A percentile compares a stretch with the other conserved stretches of the same genome.
Evolutionary conservation across 2,888 invertebrate genomes (phyloP).

Genomic region (Agriopis marginaria): DNA sequence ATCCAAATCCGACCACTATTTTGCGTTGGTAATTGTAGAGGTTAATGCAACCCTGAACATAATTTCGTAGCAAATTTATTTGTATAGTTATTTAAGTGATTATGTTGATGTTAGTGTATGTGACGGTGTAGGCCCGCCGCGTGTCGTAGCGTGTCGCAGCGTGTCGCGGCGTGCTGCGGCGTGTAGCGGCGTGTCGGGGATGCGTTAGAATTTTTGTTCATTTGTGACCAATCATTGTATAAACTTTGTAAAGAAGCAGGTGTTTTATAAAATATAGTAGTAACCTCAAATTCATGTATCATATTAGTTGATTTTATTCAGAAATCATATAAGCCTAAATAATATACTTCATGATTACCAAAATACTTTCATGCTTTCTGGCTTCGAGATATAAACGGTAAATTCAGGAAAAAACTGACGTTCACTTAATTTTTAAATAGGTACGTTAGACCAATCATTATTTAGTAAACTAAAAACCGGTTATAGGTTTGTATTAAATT

Average conservation of each 20-base stretch:
- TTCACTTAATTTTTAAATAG: constrained; percentile 49
- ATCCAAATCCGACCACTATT: neutral
- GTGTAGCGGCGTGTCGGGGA: neutral
- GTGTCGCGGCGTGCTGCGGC: neutral
- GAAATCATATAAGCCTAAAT: constrained; percentile 64
- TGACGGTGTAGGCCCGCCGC: constrained; percentile 19
- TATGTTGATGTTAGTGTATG: constrained; percentile 27
- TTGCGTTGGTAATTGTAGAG: neutral
- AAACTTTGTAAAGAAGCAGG: constrained; percentile 69
- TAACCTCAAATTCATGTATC: constrained; percentile 65
- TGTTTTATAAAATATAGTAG: constrained; percentile 64
- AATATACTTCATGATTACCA: constrained; percentile 48
- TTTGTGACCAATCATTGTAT: constrained; percentile 69
- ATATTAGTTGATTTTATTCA: constrained; percentile 63
- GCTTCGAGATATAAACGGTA: constrained; percentile 43
- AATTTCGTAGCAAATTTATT: constrained; percentile 68
- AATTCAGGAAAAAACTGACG: constrained; percentile 48
- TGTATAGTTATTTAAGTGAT: constrained; percentile 57
- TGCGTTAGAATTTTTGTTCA: constrained; percentile 46
- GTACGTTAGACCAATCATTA: constrained; percentile 61
- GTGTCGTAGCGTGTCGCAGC: neutral
- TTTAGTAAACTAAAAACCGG: constrained; percentile 66
- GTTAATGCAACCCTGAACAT: constrained; percentile 43
- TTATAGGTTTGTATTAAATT: constrained; percentile 62
- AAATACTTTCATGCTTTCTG: constrained; percentile 54